Evolutionary conservation across 2,888 invertebrate species (phyloP).

Genomic region (Spisula subtruncata): DNA sequence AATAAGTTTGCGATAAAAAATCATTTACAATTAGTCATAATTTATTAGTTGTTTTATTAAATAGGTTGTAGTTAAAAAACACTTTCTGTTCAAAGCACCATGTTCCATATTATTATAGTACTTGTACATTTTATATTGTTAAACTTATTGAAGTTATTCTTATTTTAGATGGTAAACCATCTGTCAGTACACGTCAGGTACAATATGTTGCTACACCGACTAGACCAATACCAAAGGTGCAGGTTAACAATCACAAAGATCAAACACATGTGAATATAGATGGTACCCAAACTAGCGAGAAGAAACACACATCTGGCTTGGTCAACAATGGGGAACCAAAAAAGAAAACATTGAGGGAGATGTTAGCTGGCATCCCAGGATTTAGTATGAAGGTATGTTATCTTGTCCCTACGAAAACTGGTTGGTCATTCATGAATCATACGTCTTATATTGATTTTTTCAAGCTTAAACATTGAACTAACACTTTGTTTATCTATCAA

Average conservation of each 20-base stretch:
- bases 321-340: constrained; percentile 67
- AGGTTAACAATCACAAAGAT: constrained; percentile 49
- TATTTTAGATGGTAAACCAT: constrained; percentile 45
- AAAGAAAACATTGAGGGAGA: constrained; percentile 80
- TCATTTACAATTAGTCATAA: no score
- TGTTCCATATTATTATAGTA: no score
- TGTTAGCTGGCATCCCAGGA: constrained; percentile 83
- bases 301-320: constrained; percentile 6
- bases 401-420: background rate
- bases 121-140: no score
- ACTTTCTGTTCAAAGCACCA: no score
- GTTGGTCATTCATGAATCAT: no score
- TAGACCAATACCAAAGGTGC: constrained; percentile 47
- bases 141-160: background rate
- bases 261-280: background rate
- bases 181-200: background rate
- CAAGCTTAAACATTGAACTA: no score
- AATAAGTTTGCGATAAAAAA: no score
- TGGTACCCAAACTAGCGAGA: background rate
- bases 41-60: no score
- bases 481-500: no score
- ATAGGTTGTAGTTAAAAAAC: no score
- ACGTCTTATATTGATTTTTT: no score
- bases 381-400: constrained; percentile 82
- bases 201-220: constrained; percentile 47